phyloP scores from a whole-genome alignment of 2,888 invertebrate species.

The Pammene aurita region DNA sequence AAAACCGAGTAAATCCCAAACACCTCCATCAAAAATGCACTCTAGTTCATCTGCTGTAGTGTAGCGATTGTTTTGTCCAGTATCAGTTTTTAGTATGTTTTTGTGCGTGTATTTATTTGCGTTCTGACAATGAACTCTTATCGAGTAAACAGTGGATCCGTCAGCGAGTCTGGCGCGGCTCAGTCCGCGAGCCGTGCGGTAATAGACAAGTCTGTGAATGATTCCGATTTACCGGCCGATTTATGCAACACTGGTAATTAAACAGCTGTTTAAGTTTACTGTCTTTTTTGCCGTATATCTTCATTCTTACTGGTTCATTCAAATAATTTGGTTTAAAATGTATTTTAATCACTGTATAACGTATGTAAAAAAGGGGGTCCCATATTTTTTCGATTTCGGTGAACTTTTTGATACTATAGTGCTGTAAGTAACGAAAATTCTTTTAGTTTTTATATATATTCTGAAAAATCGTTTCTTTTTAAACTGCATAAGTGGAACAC shows the following conservation, averaged over 20 bases:
- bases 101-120: constrained; percentile 60
- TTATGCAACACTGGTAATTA: constrained; percentile 54
- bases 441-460: no score
- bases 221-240: constrained; percentile 68
- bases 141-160: constrained; percentile 76
- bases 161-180: constrained; percentile 74
- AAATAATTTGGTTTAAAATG: not conserved
- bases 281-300: constrained; percentile 17
- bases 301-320: not conserved
- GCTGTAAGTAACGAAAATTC: no score
- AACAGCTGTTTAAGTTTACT: constrained; percentile 19
- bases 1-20: constrained; percentile 42
- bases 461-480: no score
- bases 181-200: constrained; percentile 70
- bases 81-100: constrained; percentile 4
- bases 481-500: no score
- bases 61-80: constrained; percentile 6
- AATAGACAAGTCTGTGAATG: constrained; percentile 69
- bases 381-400: no score
- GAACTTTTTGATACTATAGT: no score
- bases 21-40: not conserved
- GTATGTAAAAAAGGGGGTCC: no score
- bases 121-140: constrained; percentile 81
- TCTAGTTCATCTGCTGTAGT: not conserved
- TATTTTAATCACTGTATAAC: not conserved